Base-by-base conservation (phyloP, 2,797 vertebrate genomes). In the Characodon lateralis region DNA sequence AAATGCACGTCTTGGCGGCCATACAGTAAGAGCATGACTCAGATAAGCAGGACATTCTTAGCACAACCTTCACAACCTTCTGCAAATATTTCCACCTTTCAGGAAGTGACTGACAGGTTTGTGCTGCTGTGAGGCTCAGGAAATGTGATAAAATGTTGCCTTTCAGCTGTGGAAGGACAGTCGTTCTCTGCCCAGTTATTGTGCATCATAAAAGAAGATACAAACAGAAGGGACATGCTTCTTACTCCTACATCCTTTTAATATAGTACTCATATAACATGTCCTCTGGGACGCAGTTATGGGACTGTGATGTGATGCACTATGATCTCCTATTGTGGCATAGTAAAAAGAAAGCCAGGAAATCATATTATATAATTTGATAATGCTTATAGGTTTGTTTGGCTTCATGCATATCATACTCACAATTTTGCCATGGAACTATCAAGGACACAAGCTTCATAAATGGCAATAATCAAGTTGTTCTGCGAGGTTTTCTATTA, bases 181-280 rank as follows among this genome's bases (percentile, higher is more conserved):
- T 61, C 61, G 56, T 79, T 73, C 48, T 72, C 43, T 70, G 70
- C 53, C 46, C 74, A 81, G 68, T 89, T 86, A 88, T 55, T 72
- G 71, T 81, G 74, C 63, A 41, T 58, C 63, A 88, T 89, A 82
- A 90, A 89, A 89, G 26, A 5, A 69, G 79, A 20, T 41, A 77
- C 72, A 74, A 83, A 81, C 70, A 87, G 61, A 31, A 76, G 48
- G 12, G 26, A 80, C 63, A 63, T 80, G 56, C 48, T 24, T 70
- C 70, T 78, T 55, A 53, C 43, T 76, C 43, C 6, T 48, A 46
- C 24, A 8, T 46, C 66, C 6, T 69, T 69, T 69, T 69, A 69
- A 46, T 78, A 72, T 75, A 74, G 78, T 55, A 66, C 28, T 81
- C 56, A 74, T 31, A 66, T 69, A 58, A 41, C 56, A 31, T 20